Evolutionary conservation across 2,797 vertebrate species (phyloP).

Genomic region (Betta splendens): DNA sequence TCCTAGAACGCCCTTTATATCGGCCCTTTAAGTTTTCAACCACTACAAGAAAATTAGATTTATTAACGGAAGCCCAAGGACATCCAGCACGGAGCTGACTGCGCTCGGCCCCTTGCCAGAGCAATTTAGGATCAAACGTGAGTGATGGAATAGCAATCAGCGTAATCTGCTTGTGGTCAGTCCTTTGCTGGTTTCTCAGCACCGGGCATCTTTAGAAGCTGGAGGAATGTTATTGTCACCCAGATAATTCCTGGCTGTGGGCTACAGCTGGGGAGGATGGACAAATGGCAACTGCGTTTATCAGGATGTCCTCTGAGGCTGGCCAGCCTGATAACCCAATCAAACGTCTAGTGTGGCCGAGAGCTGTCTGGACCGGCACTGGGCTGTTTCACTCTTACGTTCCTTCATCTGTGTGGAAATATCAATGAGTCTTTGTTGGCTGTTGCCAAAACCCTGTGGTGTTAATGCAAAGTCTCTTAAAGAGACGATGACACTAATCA

Average conservation of each 20-base stretch:
- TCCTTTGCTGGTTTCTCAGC: conserved; percentile 47
- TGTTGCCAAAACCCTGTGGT: conserved; percentile 37
- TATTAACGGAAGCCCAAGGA: conserved; percentile 35
- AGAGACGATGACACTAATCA: conserved; percentile 26
- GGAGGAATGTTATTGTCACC: conserved; percentile 59
- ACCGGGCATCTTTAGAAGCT: conserved; percentile 54
- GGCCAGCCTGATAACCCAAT: conserved; percentile 67
- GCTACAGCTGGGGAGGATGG: conserved; percentile 42
- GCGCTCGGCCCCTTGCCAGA: conserved; percentile 41
- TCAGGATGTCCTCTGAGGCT: conserved; percentile 56
- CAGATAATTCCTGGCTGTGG: conserved; percentile 58
- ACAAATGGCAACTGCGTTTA: conserved; percentile 69
- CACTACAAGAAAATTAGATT: conserved; percentile 34
- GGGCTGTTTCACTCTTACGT: conserved; percentile 40
- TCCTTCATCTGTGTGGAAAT: conserved; percentile 56
- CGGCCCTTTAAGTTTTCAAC: conserved; percentile 2
- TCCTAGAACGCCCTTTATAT: conserved; percentile 3
- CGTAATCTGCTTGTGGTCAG: conserved; percentile 60
- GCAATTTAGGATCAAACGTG: conserved; percentile 62
- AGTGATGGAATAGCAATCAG: conserved; percentile 63
- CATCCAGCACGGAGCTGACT: conserved; percentile 17
- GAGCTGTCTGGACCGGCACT: conserved; percentile 56
- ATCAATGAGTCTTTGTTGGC: conserved; percentile 62
- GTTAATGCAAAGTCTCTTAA: conserved; percentile 32
- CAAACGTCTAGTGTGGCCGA: conserved; percentile 59